Conservation (phyloP, 2,888 invertebrate genomes). For the Odontomyia ornata region DNA sequence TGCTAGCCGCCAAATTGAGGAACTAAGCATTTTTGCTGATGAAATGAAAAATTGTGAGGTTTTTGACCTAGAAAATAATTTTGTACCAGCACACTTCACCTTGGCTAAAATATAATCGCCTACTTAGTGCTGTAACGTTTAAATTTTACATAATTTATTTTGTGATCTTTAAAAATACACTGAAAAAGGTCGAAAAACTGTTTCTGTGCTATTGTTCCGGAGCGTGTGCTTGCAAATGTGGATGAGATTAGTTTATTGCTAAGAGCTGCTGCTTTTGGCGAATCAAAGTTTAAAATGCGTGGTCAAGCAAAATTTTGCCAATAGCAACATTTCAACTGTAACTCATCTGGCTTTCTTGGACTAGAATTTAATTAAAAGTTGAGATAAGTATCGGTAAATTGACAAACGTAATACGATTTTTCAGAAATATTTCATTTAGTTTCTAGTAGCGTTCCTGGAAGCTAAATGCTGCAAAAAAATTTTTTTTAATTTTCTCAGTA, state of each 20-base stretch:
- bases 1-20: neutral
- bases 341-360: too few relatives aligned
- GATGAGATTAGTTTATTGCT: neutral
- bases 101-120: constrained; percentile 2
- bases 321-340: too few relatives aligned
- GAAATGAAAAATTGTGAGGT: neutral
- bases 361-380: too few relatives aligned
- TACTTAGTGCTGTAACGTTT: constrained; percentile 16
- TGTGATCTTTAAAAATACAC: neutral
- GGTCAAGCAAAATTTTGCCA: too few relatives aligned
- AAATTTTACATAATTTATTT: constrained; percentile 31
- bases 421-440: too few relatives aligned
- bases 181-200: constrained; percentile 30
- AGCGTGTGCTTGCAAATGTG: neutral
- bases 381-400: too few relatives aligned
- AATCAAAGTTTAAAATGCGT: neutral
- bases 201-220: neutral
- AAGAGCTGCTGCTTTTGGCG: neutral
- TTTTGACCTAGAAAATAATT: constrained; percentile 32
- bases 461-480: too few relatives aligned
- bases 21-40: neutral
- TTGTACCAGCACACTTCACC: constrained; percentile 4
- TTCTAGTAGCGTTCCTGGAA: too few relatives aligned
- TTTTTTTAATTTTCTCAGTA: too few relatives aligned
- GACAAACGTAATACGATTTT: too few relatives aligned